These are phyloP conservation scores for Mobula hypostoma DNA, from an alignment of 2,113 vertebrate genomes.

Conservation along the genomic window DNA sequence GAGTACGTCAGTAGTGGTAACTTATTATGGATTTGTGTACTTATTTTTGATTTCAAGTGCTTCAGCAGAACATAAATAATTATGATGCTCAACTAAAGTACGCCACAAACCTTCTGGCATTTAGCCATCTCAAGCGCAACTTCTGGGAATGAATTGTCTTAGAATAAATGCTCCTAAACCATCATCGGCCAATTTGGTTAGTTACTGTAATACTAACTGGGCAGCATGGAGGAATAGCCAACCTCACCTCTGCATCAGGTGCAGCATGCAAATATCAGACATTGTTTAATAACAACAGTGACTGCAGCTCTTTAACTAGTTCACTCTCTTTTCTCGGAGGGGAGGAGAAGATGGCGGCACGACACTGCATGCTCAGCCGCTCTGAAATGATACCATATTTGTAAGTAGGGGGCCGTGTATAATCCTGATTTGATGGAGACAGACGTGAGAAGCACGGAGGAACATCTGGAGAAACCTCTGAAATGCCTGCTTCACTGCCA, in stretches of 20 bases:
- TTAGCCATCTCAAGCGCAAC: background rate
- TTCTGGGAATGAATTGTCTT: background rate
- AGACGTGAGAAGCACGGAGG: too few species aligned
- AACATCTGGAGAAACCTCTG: too few species aligned
- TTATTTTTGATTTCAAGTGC: slow-evolving; percentile 6
- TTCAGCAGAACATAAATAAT: background rate
- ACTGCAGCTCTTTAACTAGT: background rate
- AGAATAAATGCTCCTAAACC: background rate
- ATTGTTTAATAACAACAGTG: background rate
- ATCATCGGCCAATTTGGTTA: background rate
- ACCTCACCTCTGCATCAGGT: background rate
- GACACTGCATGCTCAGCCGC: too few species aligned
- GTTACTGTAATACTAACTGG: background rate
- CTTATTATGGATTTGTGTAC: background rate
- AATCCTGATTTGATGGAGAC: too few species aligned
- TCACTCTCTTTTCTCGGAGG: too few species aligned
- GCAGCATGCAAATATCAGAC: background rate
- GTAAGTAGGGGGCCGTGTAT: too few species aligned
- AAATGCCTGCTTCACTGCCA: too few species aligned
- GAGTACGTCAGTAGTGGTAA: background rate
- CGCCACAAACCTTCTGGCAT: background rate
- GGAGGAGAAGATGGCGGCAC: too few species aligned
- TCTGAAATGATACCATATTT: too few species aligned
- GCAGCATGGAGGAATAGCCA: background rate
- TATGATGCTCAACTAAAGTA: background rate